phyloP scores from a whole-genome alignment of 2,888 invertebrate species.

The Eupithecia abbreviata region DNA sequence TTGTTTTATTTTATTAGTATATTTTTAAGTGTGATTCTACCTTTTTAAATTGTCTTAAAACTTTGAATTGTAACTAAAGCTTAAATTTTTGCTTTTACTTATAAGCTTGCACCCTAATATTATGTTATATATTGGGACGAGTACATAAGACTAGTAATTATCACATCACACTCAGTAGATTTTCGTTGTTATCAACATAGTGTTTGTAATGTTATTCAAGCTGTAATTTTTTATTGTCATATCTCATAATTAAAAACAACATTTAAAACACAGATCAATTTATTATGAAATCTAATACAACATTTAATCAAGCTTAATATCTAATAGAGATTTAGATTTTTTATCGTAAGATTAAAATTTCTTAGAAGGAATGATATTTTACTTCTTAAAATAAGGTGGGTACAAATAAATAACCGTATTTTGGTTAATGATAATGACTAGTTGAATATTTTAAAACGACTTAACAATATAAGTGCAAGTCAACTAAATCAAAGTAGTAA shows the following conservation, averaged over 20 bases:
- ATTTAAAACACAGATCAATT: conserved; percentile 65
- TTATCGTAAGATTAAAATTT: conserved; percentile 24
- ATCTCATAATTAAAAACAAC: background rate
- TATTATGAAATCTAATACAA: conserved; percentile 71
- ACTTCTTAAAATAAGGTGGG: conserved; percentile 34
- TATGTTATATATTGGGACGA: background rate
- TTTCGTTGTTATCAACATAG: background rate
- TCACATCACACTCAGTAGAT: background rate
- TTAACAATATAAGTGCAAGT: background rate
- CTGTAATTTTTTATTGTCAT: background rate
- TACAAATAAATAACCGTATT: conserved; percentile 27
- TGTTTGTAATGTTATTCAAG: background rate
- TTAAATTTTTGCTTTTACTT: background rate
- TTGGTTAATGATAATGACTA: conserved; percentile 43
- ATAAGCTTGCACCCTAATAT: background rate
- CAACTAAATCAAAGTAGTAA: background rate
- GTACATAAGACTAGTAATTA: background rate
- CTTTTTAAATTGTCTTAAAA: too few relatives aligned
- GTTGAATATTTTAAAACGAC: conserved; percentile 27
- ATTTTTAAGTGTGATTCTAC: too few relatives aligned
- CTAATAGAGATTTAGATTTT: conserved; percentile 33
- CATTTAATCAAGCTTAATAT: conserved; percentile 48
- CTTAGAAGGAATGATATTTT: conserved; percentile 36
- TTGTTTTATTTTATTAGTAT: background rate
- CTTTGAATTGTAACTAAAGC: too few relatives aligned